Conservation (phyloP, 2,888 invertebrate genomes). For the Siphlonurus alternatus region DNA sequence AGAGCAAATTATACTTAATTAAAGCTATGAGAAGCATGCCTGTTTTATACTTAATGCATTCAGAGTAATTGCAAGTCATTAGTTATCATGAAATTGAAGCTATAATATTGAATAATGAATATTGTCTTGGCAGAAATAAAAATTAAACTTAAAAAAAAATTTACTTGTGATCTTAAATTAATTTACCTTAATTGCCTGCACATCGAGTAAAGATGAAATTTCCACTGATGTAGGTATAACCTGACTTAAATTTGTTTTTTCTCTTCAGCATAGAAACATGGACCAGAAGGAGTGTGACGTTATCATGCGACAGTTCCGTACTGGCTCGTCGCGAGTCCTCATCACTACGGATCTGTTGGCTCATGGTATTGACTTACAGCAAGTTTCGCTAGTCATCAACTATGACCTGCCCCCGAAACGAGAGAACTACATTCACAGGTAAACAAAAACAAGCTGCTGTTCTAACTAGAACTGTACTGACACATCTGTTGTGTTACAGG, state of each 20-base stretch:
- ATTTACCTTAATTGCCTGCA: no score
- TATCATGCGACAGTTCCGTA: conserved; percentile 99
- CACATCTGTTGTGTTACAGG: conserved; percentile 37
- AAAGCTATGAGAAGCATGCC: background rate
- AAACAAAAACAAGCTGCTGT: conserved; percentile 3
- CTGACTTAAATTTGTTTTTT: no score
- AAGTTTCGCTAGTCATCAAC: conserved; percentile 98
- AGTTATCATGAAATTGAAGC: no score
- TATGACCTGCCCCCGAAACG: conserved; percentile 99
- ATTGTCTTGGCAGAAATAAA: no score
- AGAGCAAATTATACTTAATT: no score
- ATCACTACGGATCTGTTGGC: conserved; percentile 98
- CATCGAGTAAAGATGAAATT: no score
- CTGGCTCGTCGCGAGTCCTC: conserved; percentile 93
- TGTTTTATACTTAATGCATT: background rate
- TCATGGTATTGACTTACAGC: conserved; percentile 98
- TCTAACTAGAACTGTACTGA: background rate
- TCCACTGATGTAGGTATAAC: no score
- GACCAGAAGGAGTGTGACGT: conserved; percentile 95
- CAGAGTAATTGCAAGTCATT: background rate
- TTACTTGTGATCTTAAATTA: no score
- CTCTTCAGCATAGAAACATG: conserved; percentile 91
- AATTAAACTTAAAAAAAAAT: no score
- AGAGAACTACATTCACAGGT: conserved; percentile 99
- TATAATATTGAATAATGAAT: no score